These are phyloP conservation scores for Sinelater perroti DNA, from an alignment of 2,888 invertebrate species.

Conservation along the genomic window DNA sequence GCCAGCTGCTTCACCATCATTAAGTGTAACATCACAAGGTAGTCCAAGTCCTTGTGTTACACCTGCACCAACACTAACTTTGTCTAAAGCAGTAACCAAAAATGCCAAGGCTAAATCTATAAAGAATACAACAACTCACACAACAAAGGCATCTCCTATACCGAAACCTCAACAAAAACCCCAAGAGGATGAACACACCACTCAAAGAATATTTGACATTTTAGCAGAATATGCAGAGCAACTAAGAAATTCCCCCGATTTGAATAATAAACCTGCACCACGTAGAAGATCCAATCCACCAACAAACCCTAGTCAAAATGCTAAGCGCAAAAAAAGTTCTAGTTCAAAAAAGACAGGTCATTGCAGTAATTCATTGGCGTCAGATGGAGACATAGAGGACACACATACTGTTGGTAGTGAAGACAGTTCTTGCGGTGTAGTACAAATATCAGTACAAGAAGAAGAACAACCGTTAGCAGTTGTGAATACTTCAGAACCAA, in stretches of 20 bases:
- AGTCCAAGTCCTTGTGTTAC: slow-evolving; percentile 68
- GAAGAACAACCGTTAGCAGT: slow-evolving; percentile 65
- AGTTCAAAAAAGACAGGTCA: slow-evolving; percentile 65
- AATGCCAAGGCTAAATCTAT: slow-evolving; percentile 66
- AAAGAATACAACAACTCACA: slow-evolving; percentile 66
- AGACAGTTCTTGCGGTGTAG: slow-evolving; percentile 78
- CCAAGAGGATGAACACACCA: slow-evolving; percentile 82
- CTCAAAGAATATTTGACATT: slow-evolving; percentile 81
- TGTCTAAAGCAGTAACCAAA: slow-evolving; percentile 53
- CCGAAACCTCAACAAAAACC: slow-evolving; percentile 77
- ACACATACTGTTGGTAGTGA: slow-evolving; percentile 78
- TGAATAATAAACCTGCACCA: slow-evolving; percentile 83
- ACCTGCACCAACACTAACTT: slow-evolving; percentile 62
- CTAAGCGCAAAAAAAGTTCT: slow-evolving; percentile 74
- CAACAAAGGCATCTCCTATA: slow-evolving; percentile 71
- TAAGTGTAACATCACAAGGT: slow-evolving; percentile 67
- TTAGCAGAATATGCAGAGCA: slow-evolving; percentile 83
- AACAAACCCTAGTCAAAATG: slow-evolving; percentile 74
- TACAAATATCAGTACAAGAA: slow-evolving; percentile 64
- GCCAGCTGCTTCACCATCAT: slow-evolving; percentile 65
- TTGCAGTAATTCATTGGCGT: slow-evolving; percentile 56
- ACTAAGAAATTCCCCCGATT: slow-evolving; percentile 79
- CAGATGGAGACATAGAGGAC: slow-evolving; percentile 68
- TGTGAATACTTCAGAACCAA: slow-evolving; percentile 61
- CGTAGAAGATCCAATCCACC: slow-evolving; percentile 78